Conservation (phyloP, 2,797 vertebrate species). For the Bovichtus variegatus region DNA sequence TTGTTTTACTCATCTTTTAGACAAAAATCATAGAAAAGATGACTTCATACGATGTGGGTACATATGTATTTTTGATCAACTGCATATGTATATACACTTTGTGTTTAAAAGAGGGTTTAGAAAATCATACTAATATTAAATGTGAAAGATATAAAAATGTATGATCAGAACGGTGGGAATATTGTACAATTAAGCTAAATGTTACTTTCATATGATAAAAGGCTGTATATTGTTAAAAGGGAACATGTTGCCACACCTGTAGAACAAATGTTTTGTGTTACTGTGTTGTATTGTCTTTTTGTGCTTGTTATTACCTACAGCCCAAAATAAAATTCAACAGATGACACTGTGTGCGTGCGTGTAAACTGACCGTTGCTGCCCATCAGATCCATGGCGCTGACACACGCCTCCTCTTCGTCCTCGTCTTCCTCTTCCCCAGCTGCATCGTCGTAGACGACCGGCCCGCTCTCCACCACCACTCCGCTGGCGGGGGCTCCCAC, state of each 20-base stretch:
- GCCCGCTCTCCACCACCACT: slow-evolving; percentile 93
- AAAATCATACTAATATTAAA: neutral
- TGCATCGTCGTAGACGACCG: slow-evolving; percentile 90
- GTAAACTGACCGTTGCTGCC: slow-evolving; percentile 87
- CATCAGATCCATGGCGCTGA: slow-evolving; percentile 94
- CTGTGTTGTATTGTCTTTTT: neutral
- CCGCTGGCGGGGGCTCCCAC: slow-evolving; percentile 29
- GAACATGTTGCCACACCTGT: too few species aligned
- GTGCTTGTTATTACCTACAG: neutral
- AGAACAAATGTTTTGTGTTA: neutral
- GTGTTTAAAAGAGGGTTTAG: neutral
- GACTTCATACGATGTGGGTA: neutral
- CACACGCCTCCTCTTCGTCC: slow-evolving; percentile 93
- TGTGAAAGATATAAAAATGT: neutral
- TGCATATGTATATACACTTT: too few species aligned
- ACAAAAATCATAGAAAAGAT: neutral
- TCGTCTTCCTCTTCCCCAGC: slow-evolving; percentile 91
- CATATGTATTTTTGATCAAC: neutral
- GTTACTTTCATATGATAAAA: neutral
- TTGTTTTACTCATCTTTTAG: neutral
- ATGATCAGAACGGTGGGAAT: neutral
- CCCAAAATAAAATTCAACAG: neutral
- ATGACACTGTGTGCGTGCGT: neutral
- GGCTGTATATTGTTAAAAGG: neutral
- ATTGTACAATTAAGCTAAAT: neutral